Evolutionary conservation across 2,113 vertebrate species (phyloP).

Genomic region (Petrocephalus zakoni): DNA sequence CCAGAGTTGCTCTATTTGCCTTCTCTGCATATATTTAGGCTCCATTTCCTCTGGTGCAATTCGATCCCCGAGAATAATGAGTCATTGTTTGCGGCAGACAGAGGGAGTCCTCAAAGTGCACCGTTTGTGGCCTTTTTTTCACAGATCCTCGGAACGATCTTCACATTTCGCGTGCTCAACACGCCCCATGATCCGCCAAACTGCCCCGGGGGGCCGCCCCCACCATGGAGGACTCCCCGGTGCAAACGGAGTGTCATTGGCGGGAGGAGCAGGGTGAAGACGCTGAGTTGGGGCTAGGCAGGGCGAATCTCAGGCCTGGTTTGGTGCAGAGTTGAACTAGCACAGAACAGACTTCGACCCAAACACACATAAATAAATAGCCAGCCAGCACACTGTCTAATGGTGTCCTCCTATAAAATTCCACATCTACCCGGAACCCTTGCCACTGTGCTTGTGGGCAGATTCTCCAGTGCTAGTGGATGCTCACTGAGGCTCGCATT

Average conservation of each 20-base stretch:
- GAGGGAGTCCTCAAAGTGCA: neutral
- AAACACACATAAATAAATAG: neutral
- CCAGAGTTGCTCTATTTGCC: neutral
- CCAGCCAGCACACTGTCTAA: neutral
- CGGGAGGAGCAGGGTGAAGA: neutral
- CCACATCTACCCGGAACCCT: neutral
- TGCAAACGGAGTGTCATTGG: neutral
- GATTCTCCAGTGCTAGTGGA: neutral
- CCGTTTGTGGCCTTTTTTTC: constrained; percentile 5
- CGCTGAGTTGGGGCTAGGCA: neutral
- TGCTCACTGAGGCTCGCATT: neutral
- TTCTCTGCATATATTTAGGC: constrained; percentile 4
- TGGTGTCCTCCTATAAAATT: neutral
- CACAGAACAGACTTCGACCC: neutral
- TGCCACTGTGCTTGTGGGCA: neutral
- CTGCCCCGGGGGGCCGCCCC: neutral
- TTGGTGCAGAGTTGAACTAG: neutral
- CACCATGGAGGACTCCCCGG: neutral
- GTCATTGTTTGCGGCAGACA: constrained; percentile 12
- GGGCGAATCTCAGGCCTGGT: neutral
- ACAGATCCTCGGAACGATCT: neutral
- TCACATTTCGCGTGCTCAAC: neutral
- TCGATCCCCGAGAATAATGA: constrained; percentile 18
- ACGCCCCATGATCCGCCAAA: neutral
- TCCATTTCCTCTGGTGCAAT: constrained; percentile 17